Conservation (phyloP, 1,140 invertebrate species). For the Drosophila fuyamai region DNA sequence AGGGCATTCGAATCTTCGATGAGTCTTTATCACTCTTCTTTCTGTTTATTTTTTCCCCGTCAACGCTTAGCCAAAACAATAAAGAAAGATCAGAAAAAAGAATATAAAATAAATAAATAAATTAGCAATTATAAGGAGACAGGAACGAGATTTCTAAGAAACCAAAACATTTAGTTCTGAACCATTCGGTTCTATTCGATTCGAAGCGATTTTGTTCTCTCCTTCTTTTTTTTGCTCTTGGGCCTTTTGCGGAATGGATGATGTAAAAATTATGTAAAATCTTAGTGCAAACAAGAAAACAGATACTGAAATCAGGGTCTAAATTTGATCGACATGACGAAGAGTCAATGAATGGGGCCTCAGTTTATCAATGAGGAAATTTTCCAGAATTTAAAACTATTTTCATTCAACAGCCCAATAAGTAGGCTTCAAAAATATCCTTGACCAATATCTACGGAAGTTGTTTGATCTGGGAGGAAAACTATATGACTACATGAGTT, state of each 20-base stretch:
- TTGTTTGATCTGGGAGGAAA: neutral
- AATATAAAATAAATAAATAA: conserved; percentile 74
- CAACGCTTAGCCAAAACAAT: conserved; percentile 48
- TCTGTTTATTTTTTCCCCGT: conserved; percentile 35
- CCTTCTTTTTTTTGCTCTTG: conserved; percentile 30
- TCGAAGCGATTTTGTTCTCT: conserved; percentile 11
- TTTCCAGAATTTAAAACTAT: neutral
- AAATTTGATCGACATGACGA: conserved; percentile 43
- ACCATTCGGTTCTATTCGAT: conserved; percentile 21
- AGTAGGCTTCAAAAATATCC: neutral
- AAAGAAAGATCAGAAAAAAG: conserved; percentile 60
- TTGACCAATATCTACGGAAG: conserved; percentile 7
- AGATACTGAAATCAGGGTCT: conserved; percentile 37
- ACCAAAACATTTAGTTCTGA: conserved; percentile 42
- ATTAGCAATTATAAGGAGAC: conserved; percentile 76
- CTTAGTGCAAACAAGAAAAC: conserved; percentile 3
- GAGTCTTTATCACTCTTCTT: neutral
- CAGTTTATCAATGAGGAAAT: neutral
- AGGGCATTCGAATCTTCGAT: conserved; percentile 5
- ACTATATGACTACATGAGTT: too few species aligned
- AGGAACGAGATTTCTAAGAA: conserved; percentile 63
- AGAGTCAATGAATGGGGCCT: conserved; percentile 20
- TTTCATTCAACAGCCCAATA: neutral
- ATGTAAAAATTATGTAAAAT: conserved; percentile 39
- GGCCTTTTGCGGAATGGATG: conserved; percentile 18